Evolutionary conservation across 2,888 invertebrate genomes (phyloP), one percentile per base, ranked within the genome.

Genomic region (Merodon equestris): DNA sequence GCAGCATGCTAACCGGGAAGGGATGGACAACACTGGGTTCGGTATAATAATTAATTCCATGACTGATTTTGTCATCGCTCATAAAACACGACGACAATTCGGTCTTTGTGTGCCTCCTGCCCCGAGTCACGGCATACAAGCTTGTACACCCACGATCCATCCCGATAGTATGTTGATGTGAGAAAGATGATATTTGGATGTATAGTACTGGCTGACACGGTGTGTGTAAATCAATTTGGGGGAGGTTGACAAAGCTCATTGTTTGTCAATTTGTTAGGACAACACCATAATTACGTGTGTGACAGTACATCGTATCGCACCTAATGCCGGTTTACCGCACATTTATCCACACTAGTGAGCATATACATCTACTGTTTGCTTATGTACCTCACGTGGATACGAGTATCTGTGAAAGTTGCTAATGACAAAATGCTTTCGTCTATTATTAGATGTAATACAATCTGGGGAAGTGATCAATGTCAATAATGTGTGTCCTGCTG

Each of bases 251-350:
- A 58, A 74, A 79, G 74, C 60, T 79, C 57, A 74, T 79, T 79
- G 79, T 79, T 79, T 79, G 79, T 79, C 79, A 79, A 79, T 79
- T 79, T 79, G 79, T 56, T 74, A 74, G 68, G 79, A 64, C 68
- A 79, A 79, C 79, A 79, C 48, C 68, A 74, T 79, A 79, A 79
- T 79, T 79, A 79, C 79, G 73, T 74, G 73, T 79, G 56, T 63
- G 68, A 70, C 64, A 74, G 61, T 79, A 63, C 42, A 72, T 57
- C 63, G 15, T 48, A 57, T 48, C 44, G 47, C 57, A 70, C 73
- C 57, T 68, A 67, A 68, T 48, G 57, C 53, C 48, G 53, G 54
- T 51, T 17, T 40, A 19, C n/a, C 42, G n/a, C n/a, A 19, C 14
- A 10, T 17, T 14, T 47, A 14, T 50, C 27, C 27, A 27, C 27